Percentiles rank a stretch among this genome's conserved stretches.
Evolutionary conservation across 2,888 invertebrate species (phyloP).

Genomic region (Metopia argyrocephala): DNA sequence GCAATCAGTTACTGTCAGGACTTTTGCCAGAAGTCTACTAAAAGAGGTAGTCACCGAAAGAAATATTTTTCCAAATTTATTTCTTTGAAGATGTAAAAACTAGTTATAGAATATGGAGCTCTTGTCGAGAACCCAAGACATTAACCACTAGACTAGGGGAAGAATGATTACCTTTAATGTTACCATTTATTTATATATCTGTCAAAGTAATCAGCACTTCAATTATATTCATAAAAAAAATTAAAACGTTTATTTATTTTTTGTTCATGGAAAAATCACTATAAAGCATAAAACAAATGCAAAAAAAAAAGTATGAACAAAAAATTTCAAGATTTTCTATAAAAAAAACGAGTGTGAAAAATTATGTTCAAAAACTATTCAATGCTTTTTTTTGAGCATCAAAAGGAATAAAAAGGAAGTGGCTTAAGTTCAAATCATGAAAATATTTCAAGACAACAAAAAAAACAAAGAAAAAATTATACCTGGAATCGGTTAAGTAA

Average conservation of each 20-base stretch:
- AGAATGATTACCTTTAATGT: too few species aligned
- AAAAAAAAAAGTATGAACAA: background rate
- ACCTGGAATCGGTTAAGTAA: background rate
- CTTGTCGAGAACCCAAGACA: too few species aligned
- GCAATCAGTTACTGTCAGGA: too few species aligned
- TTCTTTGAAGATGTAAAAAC: too few species aligned
- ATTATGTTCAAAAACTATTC: slow-evolving; percentile 9
- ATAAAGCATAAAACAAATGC: background rate
- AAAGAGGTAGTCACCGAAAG: too few species aligned
- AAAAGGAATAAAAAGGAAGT: background rate
- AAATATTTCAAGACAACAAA: slow-evolving; percentile 22
- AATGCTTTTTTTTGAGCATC: background rate
- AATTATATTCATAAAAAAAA: slow-evolving; percentile 34
- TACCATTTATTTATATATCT: background rate
- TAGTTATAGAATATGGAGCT: too few species aligned
- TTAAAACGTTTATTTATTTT: slow-evolving; percentile 15
- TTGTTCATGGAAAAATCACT: background rate
- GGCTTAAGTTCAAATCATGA: slow-evolving; percentile 31
- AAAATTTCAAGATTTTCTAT: background rate
- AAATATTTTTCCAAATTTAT: too few species aligned
- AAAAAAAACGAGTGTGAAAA: slow-evolving; percentile 40
- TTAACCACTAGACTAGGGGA: too few species aligned
- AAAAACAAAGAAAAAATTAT: too few species aligned
- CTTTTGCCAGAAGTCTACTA: too few species aligned
- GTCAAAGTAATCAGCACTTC: background rate